These are phyloP conservation scores for Neoaliturus tenellus DNA, from an alignment of 2,888 invertebrate species.

Conservation along the genomic window DNA sequence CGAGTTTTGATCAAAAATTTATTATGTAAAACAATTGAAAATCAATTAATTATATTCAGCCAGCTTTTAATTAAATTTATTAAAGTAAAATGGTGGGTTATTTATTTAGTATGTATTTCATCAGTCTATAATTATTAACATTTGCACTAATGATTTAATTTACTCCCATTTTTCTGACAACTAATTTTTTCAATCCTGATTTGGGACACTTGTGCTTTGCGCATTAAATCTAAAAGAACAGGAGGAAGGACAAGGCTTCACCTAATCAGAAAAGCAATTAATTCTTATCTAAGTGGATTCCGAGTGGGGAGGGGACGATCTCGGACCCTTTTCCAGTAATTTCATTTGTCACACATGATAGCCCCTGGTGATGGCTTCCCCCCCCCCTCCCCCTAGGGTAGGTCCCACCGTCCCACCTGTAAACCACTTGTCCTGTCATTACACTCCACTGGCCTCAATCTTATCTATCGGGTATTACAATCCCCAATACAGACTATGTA, in stretches of 20 bases:
- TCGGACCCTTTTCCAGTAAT: slow-evolving; percentile 39
- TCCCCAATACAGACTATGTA: background rate
- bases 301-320: background rate
- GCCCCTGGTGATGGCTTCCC: slow-evolving; percentile 32
- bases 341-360: slow-evolving; percentile 46
- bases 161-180: too few relatives aligned
- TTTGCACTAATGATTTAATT: too few relatives aligned
- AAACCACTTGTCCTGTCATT: slow-evolving; percentile 5
- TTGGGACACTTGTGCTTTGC: background rate
- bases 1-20: too few relatives aligned
- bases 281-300: slow-evolving; percentile 43
- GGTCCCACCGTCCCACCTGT: background rate
- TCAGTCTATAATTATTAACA: too few relatives aligned
- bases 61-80: too few relatives aligned
- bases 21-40: too few relatives aligned
- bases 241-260: background rate
- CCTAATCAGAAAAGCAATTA: slow-evolving; percentile 37
- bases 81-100: too few relatives aligned
- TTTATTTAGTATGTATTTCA: too few relatives aligned
- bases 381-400: background rate
- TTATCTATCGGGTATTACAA: background rate
- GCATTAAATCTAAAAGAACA: background rate
- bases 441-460: background rate
- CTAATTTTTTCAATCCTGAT: background rate
- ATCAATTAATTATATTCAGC: too few relatives aligned